Evolutionary conservation across 2,797 vertebrate genomes (phyloP).

Genomic region (Cetoscarus ocellatus): DNA sequence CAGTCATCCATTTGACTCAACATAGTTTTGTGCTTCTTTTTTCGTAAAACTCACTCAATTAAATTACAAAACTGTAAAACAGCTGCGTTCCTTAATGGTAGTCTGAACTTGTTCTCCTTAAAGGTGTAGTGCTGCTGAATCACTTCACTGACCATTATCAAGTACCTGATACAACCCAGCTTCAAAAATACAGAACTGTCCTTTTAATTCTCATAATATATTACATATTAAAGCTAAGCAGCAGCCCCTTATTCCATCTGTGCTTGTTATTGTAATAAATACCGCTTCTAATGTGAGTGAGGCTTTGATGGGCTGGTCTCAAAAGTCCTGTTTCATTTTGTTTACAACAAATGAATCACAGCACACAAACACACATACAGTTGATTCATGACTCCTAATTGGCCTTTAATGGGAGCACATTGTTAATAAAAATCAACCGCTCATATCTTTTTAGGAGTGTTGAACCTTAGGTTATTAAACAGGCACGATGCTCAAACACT

Average conservation of each 20-base stretch:
- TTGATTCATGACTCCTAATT: constrained; percentile 77
- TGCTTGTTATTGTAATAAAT: constrained; percentile 26
- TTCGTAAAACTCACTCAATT: no score
- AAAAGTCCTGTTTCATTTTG: constrained; percentile 41
- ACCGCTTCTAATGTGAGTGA: constrained; percentile 20
- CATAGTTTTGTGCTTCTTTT: no score
- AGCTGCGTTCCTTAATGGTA: no score
- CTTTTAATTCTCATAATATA: background rate
- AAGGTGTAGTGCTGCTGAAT: no score
- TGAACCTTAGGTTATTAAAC: constrained; percentile 82
- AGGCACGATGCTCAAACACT: constrained; percentile 74
- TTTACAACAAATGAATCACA: constrained; percentile 63
- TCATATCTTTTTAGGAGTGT: constrained; percentile 72
- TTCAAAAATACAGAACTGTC: no score
- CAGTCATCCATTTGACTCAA: no score
- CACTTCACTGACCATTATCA: no score
- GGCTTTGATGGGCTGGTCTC: constrained; percentile 30
- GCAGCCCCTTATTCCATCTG: constrained; percentile 8
- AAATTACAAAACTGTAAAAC: no score
- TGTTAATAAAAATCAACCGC: constrained; percentile 79
- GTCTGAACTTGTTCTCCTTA: no score
- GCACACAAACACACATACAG: constrained; percentile 23
- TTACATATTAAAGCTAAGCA: constrained; percentile 7
- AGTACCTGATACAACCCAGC: no score
- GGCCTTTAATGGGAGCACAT: constrained; percentile 77